A percentile compares a stretch with the other conserved stretches of the same genome.
phyloP scores from a whole-genome alignment of 2,888 invertebrate genomes.

The Phortica okadai region DNA sequence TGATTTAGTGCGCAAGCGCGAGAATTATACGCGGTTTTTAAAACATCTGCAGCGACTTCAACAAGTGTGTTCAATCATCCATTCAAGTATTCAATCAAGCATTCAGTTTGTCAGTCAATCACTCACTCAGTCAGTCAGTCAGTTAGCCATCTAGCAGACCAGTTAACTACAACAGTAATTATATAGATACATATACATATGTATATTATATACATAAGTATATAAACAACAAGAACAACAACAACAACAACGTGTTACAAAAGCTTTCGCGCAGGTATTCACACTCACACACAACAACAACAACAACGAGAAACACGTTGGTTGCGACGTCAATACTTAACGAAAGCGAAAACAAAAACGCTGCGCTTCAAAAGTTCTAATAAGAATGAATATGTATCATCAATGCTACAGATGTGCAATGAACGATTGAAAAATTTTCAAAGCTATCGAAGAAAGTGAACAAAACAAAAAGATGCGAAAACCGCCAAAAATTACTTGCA shows the following conservation, averaged over 20 bases:
- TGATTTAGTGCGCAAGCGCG: conserved; percentile 46
- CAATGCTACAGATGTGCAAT: too few species aligned
- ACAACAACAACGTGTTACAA: background rate
- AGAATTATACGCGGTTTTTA: conserved; percentile 55
- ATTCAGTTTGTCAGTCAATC: too few species aligned
- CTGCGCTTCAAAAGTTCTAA: too few species aligned
- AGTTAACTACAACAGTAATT: background rate
- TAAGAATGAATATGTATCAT: too few species aligned
- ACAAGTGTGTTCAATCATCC: background rate
- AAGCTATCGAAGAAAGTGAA: background rate
- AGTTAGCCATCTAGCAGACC: too few species aligned
- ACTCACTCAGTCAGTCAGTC: too few species aligned
- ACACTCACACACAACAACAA: background rate
- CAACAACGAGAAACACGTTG: background rate
- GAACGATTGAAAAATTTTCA: too few species aligned
- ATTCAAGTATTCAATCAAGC: background rate
- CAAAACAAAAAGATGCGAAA: background rate
- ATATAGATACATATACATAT: background rate
- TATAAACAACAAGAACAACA: background rate
- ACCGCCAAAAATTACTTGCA: background rate
- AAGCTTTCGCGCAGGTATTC: too few species aligned
- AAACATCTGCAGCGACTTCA: conserved; percentile 58
- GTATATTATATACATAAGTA: background rate
- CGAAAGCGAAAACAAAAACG: background rate
- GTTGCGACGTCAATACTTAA: background rate